Percentiles rank a stretch among this genome's conserved stretches.
Conservation (phyloP, 1,140 invertebrate genomes). For the Drosophila ananassae region DNA sequence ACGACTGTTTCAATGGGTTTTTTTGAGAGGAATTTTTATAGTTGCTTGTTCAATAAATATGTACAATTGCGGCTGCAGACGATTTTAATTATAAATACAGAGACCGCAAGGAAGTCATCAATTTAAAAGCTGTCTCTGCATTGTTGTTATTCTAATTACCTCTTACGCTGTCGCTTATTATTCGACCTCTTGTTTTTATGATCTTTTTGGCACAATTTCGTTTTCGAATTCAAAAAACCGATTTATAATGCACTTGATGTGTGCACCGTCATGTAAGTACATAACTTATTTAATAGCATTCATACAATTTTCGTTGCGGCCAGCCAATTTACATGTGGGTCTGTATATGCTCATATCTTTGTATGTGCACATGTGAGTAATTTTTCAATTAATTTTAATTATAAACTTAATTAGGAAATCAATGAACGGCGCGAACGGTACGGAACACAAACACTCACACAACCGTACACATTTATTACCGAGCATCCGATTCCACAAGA, state of each 20-base stretch:
- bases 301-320: slow-evolving; percentile 28
- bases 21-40: slow-evolving; percentile 64
- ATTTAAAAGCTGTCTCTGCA: slow-evolving; percentile 58
- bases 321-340: slow-evolving; percentile 60
- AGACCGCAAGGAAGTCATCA: slow-evolving; percentile 70
- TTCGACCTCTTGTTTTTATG: not conserved
- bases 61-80: slow-evolving; percentile 62
- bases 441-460: slow-evolving; percentile 36
- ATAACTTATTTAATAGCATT: slow-evolving; percentile 57
- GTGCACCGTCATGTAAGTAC: slow-evolving; percentile 29
- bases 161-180: slow-evolving; percentile 20
- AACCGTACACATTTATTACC: slow-evolving; percentile 11
- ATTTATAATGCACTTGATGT: slow-evolving; percentile 31
- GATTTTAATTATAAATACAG: slow-evolving; percentile 72
- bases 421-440: slow-evolving; percentile 73
- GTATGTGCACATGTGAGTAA: slow-evolving; percentile 66
- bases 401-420: slow-evolving; percentile 84
- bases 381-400: slow-evolving; percentile 84
- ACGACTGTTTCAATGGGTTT: slow-evolving; percentile 49
- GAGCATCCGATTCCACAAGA: slow-evolving; percentile 36
- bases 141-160: slow-evolving; percentile 67
- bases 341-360: slow-evolving; percentile 6
- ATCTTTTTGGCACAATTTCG: slow-evolving; percentile 70
- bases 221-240: slow-evolving; percentile 59
- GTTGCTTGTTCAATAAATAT: slow-evolving; percentile 67